These are phyloP conservation scores for Blennius ocellaris DNA, from an alignment of 2,113 vertebrate species.

Conservation along the genomic window DNA sequence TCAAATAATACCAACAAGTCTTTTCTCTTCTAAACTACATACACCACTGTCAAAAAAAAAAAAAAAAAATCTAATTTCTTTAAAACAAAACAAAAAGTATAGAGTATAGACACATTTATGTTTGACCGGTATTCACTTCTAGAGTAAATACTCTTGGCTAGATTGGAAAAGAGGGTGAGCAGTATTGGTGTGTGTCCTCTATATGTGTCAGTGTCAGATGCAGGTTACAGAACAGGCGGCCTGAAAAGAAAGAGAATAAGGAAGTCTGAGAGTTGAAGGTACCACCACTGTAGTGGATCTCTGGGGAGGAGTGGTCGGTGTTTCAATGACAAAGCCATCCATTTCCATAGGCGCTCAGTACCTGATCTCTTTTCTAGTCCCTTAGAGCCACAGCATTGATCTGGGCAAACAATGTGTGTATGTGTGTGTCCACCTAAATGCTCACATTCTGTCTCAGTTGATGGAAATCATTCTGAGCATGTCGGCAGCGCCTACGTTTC, in stretches of 20 bases:
- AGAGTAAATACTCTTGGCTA: slow-evolving; percentile 30
- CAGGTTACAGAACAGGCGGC: slow-evolving; percentile 34
- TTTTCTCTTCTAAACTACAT: neutral
- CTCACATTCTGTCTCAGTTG: slow-evolving; percentile 63
- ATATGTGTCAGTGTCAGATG: slow-evolving; percentile 33
- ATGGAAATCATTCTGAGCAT: slow-evolving; percentile 90
- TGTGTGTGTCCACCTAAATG: slow-evolving; percentile 83
- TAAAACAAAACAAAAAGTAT: neutral
- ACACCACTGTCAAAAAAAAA: too few species aligned
- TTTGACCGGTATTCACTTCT: neutral
- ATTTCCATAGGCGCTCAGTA: slow-evolving; percentile 89
- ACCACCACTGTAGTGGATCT: slow-evolving; percentile 49
- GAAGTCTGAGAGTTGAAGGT: slow-evolving; percentile 53
- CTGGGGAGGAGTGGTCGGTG: slow-evolving; percentile 55
- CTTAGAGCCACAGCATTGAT: slow-evolving; percentile 94
- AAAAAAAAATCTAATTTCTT: too few species aligned
- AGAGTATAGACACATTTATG: neutral
- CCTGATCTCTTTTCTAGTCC: slow-evolving; percentile 91
- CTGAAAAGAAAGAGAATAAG: slow-evolving; percentile 36
- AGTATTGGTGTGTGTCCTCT: slow-evolving; percentile 2
- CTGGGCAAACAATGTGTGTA: slow-evolving; percentile 87
- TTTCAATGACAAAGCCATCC: slow-evolving; percentile 79
- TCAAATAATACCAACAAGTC: neutral
- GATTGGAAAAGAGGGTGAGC: slow-evolving; percentile 27
- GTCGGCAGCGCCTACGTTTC: slow-evolving; percentile 89